phyloP scores from a whole-genome alignment of 2,113 vertebrate genomes.

The Gymnogyps californianus region DNA sequence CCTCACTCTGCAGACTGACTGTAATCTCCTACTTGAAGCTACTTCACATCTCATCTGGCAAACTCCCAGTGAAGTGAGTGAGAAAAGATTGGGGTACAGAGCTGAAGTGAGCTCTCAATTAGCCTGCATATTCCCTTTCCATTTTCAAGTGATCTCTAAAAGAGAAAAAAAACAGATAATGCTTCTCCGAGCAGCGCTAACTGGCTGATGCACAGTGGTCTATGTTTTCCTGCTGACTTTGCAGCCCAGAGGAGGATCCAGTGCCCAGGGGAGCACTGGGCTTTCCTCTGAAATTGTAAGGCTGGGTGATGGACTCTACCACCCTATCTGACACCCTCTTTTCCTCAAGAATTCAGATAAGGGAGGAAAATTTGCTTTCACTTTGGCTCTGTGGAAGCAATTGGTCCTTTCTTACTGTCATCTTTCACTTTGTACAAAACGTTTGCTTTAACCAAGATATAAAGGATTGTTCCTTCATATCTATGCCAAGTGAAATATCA shows the following conservation, averaged over 20 bases:
- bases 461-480: neutral
- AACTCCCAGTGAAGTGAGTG: neutral
- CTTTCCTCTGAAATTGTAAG: neutral
- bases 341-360: neutral
- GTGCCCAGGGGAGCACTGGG: neutral
- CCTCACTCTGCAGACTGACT: neutral
- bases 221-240: neutral
- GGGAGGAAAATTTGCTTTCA: neutral
- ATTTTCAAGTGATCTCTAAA: neutral
- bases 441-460: neutral
- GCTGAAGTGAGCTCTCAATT: neutral
- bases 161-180: neutral
- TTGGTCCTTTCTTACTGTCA: neutral
- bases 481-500: neutral
- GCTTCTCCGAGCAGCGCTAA: neutral
- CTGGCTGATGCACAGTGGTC: neutral
- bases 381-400: neutral
- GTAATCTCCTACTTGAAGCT: neutral
- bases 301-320: neutral
- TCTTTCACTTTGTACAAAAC: neutral
- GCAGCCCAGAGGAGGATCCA: neutral
- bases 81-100: neutral
- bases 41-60: neutral
- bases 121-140: neutral
- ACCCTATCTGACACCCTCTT: neutral